These are phyloP conservation scores for Sander vitreus DNA, from an alignment of 2,113 vertebrate species.

Conservation along the genomic window DNA sequence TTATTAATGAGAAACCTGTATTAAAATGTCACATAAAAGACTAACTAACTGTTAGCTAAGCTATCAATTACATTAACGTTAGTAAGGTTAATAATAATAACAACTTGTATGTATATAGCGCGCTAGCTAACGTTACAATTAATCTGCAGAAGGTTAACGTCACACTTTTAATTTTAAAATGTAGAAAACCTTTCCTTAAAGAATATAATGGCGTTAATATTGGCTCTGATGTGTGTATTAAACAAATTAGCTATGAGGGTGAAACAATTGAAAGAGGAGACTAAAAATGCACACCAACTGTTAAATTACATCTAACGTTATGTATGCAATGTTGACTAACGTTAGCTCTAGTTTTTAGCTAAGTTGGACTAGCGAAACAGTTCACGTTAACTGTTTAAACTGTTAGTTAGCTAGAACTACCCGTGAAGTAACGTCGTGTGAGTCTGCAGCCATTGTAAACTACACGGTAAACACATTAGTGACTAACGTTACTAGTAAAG, in stretches of 20 bases:
- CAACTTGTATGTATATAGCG: no score
- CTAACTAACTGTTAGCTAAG: background rate
- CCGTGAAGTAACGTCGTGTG: background rate
- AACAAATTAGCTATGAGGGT: background rate
- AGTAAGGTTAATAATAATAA: no score
- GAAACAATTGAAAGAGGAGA: background rate
- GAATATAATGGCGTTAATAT: background rate
- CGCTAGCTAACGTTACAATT: no score
- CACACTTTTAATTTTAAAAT: background rate
- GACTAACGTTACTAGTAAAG: no score
- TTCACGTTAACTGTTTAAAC: background rate
- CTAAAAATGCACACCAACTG: background rate
- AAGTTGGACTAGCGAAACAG: background rate
- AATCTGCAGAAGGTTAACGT: no score
- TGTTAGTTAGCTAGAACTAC: background rate
- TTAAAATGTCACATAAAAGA: background rate
- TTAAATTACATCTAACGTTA: background rate
- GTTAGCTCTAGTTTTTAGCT: background rate
- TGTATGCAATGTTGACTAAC: background rate
- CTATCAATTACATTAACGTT: background rate
- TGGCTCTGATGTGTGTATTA: background rate
- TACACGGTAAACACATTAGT: no score
- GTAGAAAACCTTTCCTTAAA: background rate
- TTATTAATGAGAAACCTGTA: background rate
- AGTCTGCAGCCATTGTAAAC: background rate